phyloP scores from a whole-genome alignment of 1,140 invertebrate genomes.

The Rhynchophorus ferrugineus region DNA sequence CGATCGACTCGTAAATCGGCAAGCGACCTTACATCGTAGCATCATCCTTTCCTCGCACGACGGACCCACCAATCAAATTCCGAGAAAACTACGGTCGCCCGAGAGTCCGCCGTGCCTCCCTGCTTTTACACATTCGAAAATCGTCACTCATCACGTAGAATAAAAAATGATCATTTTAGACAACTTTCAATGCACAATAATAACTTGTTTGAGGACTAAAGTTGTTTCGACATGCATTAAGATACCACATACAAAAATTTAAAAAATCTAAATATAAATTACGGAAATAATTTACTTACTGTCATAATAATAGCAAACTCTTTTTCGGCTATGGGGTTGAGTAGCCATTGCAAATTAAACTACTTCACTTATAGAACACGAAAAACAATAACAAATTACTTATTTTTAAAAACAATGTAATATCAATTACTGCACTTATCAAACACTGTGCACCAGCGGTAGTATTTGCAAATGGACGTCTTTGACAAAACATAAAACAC shows the following conservation, averaged over 20 bases:
- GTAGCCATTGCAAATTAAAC: constrained; percentile 62
- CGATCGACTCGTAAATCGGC: constrained; percentile 21
- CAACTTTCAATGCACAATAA: not conserved
- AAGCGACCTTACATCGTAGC: constrained; percentile 30
- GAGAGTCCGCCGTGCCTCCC: constrained; percentile 31
- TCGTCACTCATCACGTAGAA: constrained; percentile 16
- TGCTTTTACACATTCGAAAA: constrained; percentile 33
- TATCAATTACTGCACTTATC: too few relatives aligned
- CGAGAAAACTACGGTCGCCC: constrained; percentile 32
- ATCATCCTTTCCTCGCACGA: constrained; percentile 31
- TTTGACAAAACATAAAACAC: too few relatives aligned
- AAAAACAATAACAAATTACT: constrained; percentile 47
- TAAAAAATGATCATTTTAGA: not conserved
- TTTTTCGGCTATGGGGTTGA: constrained; percentile 79
- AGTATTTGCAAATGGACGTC: too few relatives aligned
- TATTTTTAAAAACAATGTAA: not conserved
- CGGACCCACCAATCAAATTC: constrained; percentile 30
- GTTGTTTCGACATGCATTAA: too few relatives aligned
- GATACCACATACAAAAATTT: not conserved
- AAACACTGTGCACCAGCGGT: too few relatives aligned
- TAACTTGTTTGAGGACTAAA: constrained; percentile 1
- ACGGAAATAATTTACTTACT: constrained; percentile 84
- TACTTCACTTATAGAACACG: constrained; percentile 93
- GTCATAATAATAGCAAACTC: constrained; percentile 98
- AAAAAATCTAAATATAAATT: constrained; percentile 11